Base-by-base conservation (phyloP, 2,888 invertebrate species). In the Saturnia japonica region DNA sequence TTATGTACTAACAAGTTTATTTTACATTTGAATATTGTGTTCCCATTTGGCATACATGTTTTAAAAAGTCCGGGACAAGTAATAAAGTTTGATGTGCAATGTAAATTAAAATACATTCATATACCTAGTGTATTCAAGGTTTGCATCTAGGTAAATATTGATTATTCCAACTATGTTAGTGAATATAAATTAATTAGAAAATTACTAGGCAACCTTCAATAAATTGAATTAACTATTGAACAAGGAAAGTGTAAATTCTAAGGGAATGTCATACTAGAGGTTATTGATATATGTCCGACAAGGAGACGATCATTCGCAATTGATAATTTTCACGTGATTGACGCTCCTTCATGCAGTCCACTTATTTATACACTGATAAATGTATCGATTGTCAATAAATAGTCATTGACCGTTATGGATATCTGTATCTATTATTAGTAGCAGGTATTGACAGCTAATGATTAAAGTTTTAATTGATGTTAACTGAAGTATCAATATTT, bases 171-270 rank as follows among this genome's bases (percentile, higher is more conserved):
- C 16, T n/a, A 40, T 16, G 8, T 64, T 19, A 7, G 40, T 64
- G 64, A 64, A 64, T 64, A 64, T 19, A 40, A 40, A 64, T 64
- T 40, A 34, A 64, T 64, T 64, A 19, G 40, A 40, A 64, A 64
- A 64, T 40, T 6, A 64, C 40, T 19, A 64, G 64, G 40, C n/a
- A 64, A 9, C 64, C 64, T 64, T n/a, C 64, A 64, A 9, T 64
- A 64, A 64, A 64, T 64, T 64, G 19, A 40, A 64, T 40, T 64
- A 64, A 40, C 22, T 70, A 66, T 25, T n/a, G 16, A 25, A 51
- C 12, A 42, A 70, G 51, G 66, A 66, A 66, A 66, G 66, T 42
- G 25, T 68, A 3, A 19, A 51, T 70, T 16, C 25, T 66, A 64
- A 64, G 12, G 12, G 40, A 40, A 66, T 14, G 64, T 34, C 62